Percentiles rank a stretch among this genome's conserved stretches.
Conservation (phyloP, 2,113 vertebrate species). For the Microtus oregoni region DNA sequence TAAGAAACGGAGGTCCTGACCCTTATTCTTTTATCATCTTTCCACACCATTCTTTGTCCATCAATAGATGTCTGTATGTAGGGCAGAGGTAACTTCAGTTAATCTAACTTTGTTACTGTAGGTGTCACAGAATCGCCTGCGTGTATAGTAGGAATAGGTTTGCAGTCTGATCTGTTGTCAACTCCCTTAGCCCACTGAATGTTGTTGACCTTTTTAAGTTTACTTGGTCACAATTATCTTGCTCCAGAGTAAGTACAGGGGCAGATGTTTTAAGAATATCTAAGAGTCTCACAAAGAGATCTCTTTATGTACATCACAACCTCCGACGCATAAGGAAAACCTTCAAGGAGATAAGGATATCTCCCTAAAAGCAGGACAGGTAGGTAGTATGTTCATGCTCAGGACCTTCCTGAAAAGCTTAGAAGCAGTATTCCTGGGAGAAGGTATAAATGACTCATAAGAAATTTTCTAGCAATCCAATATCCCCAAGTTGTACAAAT, state of each 20-base stretch:
- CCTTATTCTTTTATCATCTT: neutral
- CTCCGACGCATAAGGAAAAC: neutral
- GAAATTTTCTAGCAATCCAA: neutral
- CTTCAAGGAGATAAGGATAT: neutral
- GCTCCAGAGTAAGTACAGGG: neutral
- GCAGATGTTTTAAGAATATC: neutral
- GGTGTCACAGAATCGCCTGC: neutral
- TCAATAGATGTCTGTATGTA: neutral
- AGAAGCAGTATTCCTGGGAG: neutral
- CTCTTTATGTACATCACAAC: neutral
- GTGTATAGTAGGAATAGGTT: neutral
- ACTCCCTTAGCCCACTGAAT: neutral
- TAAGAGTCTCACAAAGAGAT: neutral
- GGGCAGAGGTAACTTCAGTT: neutral
- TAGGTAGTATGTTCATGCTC: neutral
- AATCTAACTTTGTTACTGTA: neutral
- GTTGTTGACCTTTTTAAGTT: neutral
- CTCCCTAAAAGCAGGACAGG: neutral
- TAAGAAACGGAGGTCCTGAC: neutral
- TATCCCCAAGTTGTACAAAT: neutral
- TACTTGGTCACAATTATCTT: neutral
- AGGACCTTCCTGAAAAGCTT: neutral
- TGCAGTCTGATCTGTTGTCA: neutral
- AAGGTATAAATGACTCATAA: neutral
- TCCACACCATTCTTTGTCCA: neutral